Conservation (phyloP, 2,888 invertebrate genomes). For the Galeopsomyia nigrocyanea region DNA sequence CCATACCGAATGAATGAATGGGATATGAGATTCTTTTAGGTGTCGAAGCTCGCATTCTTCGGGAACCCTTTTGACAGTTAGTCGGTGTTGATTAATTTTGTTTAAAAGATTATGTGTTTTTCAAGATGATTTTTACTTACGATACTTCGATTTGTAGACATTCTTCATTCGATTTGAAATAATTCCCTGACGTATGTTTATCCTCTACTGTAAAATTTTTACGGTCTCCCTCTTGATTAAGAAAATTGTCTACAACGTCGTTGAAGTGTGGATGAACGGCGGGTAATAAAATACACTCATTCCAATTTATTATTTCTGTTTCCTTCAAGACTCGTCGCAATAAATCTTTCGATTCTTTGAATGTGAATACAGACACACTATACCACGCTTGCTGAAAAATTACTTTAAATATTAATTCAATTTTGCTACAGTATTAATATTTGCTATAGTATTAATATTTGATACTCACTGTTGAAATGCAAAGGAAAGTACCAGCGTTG, state of each 20-base stretch:
- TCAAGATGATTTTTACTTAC: neutral
- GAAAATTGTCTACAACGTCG: conserved; percentile 38
- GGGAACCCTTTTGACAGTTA: conserved; percentile 54
- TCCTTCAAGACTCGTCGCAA: conserved; percentile 54
- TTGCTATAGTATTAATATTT: neutral
- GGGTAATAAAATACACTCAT: conserved; percentile 51
- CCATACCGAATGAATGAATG: conserved; percentile 62
- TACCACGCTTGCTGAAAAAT: conserved; percentile 4
- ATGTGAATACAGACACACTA: conserved; percentile 54
- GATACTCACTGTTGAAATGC: conserved; percentile 50
- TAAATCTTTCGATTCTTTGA: conserved; percentile 52
- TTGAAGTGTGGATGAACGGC: conserved; percentile 52
- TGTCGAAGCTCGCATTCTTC: conserved; percentile 60
- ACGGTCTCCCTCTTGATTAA: neutral
- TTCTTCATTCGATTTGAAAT: conserved; percentile 48
- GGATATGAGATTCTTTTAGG: conserved; percentile 56
- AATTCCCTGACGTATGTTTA: neutral
- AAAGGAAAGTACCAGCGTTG: conserved; percentile 64
- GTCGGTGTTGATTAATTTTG: no score
- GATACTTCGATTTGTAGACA: conserved; percentile 33
- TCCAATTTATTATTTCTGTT: conserved; percentile 59
- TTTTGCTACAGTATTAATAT: neutral
- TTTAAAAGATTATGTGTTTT: neutral
- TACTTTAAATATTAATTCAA: neutral
- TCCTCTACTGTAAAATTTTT: neutral